Conservation (phyloP, 2,113 vertebrate genomes). For the Neolamprologus toae region DNA sequence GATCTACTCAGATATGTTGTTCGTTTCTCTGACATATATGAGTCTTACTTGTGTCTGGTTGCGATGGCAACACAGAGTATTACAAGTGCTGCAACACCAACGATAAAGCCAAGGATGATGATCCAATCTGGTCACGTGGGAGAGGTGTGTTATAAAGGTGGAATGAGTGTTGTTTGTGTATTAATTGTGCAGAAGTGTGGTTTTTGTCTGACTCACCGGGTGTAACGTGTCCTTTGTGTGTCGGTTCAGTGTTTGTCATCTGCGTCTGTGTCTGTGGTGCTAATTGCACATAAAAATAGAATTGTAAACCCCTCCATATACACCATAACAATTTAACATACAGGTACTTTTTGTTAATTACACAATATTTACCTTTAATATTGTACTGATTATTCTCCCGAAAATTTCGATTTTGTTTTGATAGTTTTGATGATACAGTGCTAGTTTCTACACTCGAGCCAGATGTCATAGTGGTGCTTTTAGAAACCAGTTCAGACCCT, state of each 20-base stretch:
- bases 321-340: background rate
- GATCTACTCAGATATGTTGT: background rate
- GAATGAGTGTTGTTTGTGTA: background rate
- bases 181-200: background rate
- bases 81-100: constrained; percentile 35
- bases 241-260: fast-evolving
- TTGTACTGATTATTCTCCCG: fast-evolving
- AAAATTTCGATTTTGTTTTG: fast-evolving
- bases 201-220: constrained; percentile 15
- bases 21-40: background rate
- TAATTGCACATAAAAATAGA: background rate
- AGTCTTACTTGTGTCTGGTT: constrained; percentile 59
- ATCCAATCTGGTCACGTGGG: constrained; percentile 48
- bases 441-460: background rate
- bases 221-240: background rate
- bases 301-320: background rate
- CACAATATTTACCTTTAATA: background rate
- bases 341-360: background rate
- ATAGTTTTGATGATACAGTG: background rate
- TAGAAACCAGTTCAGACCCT: background rate
- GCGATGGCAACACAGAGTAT: constrained; percentile 45
- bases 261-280: background rate
- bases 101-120: constrained; percentile 50
- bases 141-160: background rate
- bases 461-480: background rate